Percentiles rank a stretch among this genome's conserved stretches.
phyloP scores from a whole-genome alignment of 2,113 vertebrate genomes.

The Theristicus caerulescens region DNA sequence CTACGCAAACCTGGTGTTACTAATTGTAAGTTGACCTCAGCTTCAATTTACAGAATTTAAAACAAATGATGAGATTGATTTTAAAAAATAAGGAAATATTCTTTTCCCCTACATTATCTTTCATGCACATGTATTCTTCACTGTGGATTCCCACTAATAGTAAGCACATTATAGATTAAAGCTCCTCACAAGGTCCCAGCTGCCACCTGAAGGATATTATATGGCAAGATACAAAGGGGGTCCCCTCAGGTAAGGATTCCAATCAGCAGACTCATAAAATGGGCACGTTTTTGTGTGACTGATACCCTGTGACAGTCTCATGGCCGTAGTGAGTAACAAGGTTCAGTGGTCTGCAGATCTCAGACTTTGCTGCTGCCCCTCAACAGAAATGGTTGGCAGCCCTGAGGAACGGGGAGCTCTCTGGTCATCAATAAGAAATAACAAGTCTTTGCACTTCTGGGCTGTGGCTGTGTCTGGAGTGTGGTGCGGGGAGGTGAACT shows the following conservation, averaged over 20 bases:
- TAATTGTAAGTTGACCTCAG: not conserved
- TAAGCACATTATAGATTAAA: not conserved
- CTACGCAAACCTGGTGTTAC: not conserved
- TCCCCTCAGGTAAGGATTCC: not conserved
- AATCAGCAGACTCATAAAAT: not conserved
- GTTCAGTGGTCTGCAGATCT: not conserved
- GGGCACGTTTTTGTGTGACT: not conserved
- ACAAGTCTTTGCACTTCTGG: not conserved
- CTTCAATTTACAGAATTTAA: not conserved
- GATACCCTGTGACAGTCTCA: not conserved
- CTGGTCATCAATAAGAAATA: not conserved
- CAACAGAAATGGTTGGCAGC: not conserved
- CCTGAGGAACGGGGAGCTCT: not conserved
- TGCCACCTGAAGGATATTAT: not conserved
- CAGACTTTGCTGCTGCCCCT: not conserved
- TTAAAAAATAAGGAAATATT: not conserved
- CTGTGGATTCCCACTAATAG: not conserved
- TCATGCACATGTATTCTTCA: not conserved
- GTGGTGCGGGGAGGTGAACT: not conserved
- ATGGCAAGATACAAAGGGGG: not conserved
- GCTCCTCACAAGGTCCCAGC: not conserved
- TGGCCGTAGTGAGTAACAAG: not conserved
- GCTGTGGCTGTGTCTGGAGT: not conserved
- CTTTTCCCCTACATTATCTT: not conserved
- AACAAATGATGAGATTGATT: not conserved